Base-by-base conservation (phyloP, 2,888 invertebrate species). In the Parelbella ahira region DNA sequence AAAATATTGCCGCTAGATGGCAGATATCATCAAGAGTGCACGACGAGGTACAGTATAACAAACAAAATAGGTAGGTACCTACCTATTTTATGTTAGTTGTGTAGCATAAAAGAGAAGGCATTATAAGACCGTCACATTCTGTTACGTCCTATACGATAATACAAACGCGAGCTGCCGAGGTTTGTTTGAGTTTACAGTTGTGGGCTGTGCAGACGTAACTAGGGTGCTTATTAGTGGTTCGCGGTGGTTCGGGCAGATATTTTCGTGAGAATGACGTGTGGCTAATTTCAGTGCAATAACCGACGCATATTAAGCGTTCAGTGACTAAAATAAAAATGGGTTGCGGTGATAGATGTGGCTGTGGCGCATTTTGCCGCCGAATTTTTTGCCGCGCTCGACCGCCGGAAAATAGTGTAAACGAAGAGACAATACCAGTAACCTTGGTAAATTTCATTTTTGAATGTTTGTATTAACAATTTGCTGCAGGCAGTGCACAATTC, bases 331-430 rank as follows among this genome's bases (percentile, higher is more conserved):
- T n/a, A 5, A 49, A 23, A 27, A 64, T 69, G 82, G 81, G 77
- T 50, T 73, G 77, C 44, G 67, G 60, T 23, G 65, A 63, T 44
- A 67, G 63, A 57, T 81, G 82, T 53, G 65, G 72, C 20, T 84
- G 84, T 52, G 64, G 74, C 44, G 70, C 71, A 13, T 67, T 81
- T 50, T 84, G 84, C 53, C 71, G 73, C 28, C 71, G 75, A 47
- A 48, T 84, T 44, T 81, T 82, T 62, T 82, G 82, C 56, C 74
- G 79, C 45, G 49, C 58, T 12, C 61, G 57, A 11, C 53, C 60
- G 4, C 53, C 66, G 2, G 70, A 69, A 25, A 55, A 49, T 47
- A 53, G 54, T 47, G 60, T 57, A 25, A 49, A 44, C 10, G 61
- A 62, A 34, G 60, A 63, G 28, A 52, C 58, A 27, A 55, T 62